Evolutionary conservation across 1,140 invertebrate genomes (phyloP).

Genomic region (Eubasilissa regina): DNA sequence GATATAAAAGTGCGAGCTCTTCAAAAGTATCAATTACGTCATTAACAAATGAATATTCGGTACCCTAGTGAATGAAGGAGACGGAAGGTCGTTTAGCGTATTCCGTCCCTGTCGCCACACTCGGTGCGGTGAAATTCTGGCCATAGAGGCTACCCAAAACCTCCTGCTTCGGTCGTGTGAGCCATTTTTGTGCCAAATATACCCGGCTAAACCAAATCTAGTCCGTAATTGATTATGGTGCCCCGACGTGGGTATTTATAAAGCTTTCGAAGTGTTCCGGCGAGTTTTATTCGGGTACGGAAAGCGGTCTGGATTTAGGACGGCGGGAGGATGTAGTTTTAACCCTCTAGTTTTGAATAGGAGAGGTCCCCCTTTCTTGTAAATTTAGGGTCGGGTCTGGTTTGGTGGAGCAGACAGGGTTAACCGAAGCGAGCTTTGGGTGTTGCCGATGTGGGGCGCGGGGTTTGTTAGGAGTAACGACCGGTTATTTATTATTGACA

Average conservation of each 20-base stretch:
- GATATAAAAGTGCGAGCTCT: constrained; percentile 18
- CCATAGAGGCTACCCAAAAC: constrained; percentile 60
- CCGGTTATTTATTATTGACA: constrained; percentile 58
- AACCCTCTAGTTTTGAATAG: constrained; percentile 53
- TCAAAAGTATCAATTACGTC: constrained; percentile 52
- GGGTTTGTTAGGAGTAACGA: constrained; percentile 53
- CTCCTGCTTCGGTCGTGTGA: constrained; percentile 55
- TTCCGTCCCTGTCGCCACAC: constrained; percentile 39
- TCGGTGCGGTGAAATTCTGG: constrained; percentile 58
- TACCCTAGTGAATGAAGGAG: constrained; percentile 9
- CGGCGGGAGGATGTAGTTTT: constrained; percentile 34
- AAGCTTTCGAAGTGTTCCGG: constrained; percentile 41
- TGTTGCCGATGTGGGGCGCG: constrained; percentile 29
- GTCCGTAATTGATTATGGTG: constrained; percentile 60
- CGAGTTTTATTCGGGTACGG: constrained; percentile 16
- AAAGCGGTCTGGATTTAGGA: constrained; percentile 27
- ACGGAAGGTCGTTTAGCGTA: constrained; percentile 3
- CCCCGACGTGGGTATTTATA: constrained; percentile 55
- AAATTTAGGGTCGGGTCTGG: constrained; percentile 59
- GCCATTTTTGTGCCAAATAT: constrained; percentile 57
- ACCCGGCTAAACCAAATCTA: constrained; percentile 58
- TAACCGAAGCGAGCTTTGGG: constrained; percentile 58
- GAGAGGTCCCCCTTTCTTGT: constrained; percentile 53
- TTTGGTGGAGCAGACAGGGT: constrained; percentile 57
- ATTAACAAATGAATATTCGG: constrained; percentile 48